Evolutionary conservation across 2,113 vertebrate genomes (phyloP).

Genomic region (Dipodomys ordii): DNA sequence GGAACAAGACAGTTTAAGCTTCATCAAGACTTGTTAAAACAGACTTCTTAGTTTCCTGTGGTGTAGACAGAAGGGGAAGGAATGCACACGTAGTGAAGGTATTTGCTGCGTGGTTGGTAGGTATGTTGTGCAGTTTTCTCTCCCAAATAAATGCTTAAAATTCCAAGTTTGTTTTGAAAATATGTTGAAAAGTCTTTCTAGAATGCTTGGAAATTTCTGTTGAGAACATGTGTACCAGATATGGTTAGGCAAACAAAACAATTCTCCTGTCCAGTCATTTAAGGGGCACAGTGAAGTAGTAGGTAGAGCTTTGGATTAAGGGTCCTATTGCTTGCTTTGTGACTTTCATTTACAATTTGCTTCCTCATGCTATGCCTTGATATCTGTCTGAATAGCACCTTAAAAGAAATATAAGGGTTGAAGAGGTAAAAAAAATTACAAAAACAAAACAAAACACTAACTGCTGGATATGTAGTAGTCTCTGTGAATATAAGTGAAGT

Average conservation of each 20-base stretch:
- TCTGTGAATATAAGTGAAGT: not conserved
- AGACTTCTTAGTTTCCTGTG: not conserved
- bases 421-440: not conserved
- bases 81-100: too few relatives aligned
- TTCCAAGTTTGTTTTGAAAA: not conserved
- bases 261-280: not conserved
- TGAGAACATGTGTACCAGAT: not conserved
- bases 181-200: not conserved
- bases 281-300: not conserved
- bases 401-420: not conserved
- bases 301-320: not conserved
- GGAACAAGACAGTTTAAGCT: not conserved
- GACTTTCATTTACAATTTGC: too few relatives aligned
- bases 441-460: not conserved
- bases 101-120: not conserved
- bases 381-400: not conserved
- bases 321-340: not conserved
- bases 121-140: not conserved
- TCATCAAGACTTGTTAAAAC: not conserved
- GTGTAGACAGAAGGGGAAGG: not conserved
- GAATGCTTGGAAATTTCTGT: constrained; percentile 21
- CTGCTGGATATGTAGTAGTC: not conserved
- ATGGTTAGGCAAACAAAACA: not conserved
- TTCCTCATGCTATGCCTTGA: not conserved
- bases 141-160: not conserved